These are phyloP conservation scores for Axea sp. DNA, from an alignment of 2,888 invertebrate species.

Conservation along the genomic window DNA sequence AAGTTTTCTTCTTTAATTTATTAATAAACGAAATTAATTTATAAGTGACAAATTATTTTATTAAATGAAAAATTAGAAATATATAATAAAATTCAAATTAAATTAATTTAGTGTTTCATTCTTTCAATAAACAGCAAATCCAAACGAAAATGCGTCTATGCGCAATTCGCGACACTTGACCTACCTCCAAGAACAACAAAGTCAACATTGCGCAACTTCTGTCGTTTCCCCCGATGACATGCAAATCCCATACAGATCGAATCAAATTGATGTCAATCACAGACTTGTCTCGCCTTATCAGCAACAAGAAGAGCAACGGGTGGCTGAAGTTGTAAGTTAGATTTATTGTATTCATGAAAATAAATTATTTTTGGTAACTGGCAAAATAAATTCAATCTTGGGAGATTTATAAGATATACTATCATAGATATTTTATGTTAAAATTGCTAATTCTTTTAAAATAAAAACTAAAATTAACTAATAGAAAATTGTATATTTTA, in stretches of 20 bases:
- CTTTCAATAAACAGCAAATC: constrained; percentile 33
- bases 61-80: too few relatives aligned
- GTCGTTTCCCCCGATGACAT: constrained; percentile 70
- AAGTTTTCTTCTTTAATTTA: constrained; percentile 60
- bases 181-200: constrained; percentile 73
- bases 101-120: constrained; percentile 2
- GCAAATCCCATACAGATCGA: constrained; percentile 70
- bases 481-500: too few relatives aligned
- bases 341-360: neutral
- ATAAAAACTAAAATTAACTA: too few relatives aligned
- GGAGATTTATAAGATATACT: too few relatives aligned
- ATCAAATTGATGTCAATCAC: constrained; percentile 70
- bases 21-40: too few relatives aligned
- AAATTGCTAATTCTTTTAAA: too few relatives aligned
- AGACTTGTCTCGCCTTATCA: constrained; percentile 69
- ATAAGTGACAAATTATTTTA: too few relatives aligned
- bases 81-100: too few relatives aligned
- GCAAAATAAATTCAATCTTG: too few relatives aligned
- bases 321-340: constrained; percentile 52
- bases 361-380: too few relatives aligned
- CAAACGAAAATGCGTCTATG: constrained; percentile 69
- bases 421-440: too few relatives aligned
- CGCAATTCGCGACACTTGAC: constrained; percentile 76
- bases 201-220: constrained; percentile 68
- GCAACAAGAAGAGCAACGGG: constrained; percentile 71